Conservation (phyloP, 2,888 invertebrate species). For the Drosophila infuscata region DNA sequence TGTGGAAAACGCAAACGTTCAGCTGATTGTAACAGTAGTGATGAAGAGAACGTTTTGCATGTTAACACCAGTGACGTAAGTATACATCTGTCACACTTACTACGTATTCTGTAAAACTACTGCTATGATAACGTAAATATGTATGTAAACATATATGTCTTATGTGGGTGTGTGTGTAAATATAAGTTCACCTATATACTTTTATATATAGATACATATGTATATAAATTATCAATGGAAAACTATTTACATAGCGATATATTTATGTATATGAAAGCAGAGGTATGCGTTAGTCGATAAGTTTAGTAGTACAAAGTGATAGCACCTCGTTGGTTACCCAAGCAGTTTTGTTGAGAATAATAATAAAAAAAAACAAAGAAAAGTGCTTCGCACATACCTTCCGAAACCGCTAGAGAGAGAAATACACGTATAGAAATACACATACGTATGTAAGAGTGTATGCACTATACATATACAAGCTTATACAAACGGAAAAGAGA, state of each 20-base stretch:
- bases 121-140: background rate
- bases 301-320: constrained; percentile 28
- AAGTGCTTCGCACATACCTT: background rate
- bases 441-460: background rate
- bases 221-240: background rate
- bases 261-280: constrained; percentile 3
- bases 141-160: background rate
- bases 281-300: constrained; percentile 37
- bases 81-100: constrained; percentile 4
- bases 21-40: constrained; percentile 13
- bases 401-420: constrained; percentile 7
- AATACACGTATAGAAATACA: background rate
- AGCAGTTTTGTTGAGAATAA: constrained; percentile 3
- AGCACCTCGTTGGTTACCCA: constrained; percentile 18
- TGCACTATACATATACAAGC: background rate
- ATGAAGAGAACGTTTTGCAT: constrained; percentile 29
- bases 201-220: background rate
- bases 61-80: constrained; percentile 49
- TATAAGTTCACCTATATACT: background rate
- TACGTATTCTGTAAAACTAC: background rate
- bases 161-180: background rate
- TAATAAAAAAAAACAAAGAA: background rate
- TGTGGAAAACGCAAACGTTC: constrained; percentile 51
- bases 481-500: constrained; percentile 8
- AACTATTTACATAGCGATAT: background rate